Evolutionary conservation across 2,113 vertebrate species (phyloP).

Genomic region (Pitta sordida): DNA sequence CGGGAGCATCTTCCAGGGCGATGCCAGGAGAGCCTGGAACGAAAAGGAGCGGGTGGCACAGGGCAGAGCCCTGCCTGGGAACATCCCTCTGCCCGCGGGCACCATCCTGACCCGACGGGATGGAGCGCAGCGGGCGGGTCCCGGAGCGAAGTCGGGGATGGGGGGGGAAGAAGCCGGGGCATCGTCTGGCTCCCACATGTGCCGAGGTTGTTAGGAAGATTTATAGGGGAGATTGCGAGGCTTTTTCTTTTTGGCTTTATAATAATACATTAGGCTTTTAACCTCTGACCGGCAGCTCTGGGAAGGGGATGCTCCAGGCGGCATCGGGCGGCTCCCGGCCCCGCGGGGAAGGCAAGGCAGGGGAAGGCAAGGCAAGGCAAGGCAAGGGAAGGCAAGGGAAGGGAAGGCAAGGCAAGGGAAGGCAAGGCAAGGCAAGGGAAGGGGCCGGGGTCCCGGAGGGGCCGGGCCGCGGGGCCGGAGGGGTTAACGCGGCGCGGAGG

Average conservation of each 20-base stretch:
- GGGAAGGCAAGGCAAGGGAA: no score
- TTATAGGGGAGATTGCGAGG: conserved; percentile 64
- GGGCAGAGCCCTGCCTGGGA: no score
- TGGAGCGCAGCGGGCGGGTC: not conserved
- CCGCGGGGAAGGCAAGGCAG: no score
- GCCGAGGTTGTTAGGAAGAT: conserved; percentile 67
- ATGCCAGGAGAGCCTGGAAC: fast-evolving
- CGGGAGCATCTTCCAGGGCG: fast-evolving
- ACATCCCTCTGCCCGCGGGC: not conserved
- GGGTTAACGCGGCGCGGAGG: conserved; percentile 67
- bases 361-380: no score
- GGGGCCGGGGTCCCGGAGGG: no score
- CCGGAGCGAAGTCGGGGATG: no score
- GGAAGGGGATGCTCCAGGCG: conserved; percentile 50
- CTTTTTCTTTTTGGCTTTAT: conserved; percentile 52
- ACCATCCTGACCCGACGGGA: fast-evolving
- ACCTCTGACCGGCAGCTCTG: conserved; percentile 68
- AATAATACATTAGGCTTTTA: conserved; percentile 73
- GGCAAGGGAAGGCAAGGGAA: no score
- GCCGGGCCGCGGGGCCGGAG: conserved; percentile 6
- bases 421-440: no score
- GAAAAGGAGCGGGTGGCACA: fast-evolving
- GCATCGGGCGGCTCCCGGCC: conserved; percentile 5
- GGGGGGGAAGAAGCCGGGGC: not conserved
- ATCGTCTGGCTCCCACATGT: conserved; percentile 76